phyloP scores from a whole-genome alignment of 2,113 vertebrate species.

The Noturus placidus region DNA sequence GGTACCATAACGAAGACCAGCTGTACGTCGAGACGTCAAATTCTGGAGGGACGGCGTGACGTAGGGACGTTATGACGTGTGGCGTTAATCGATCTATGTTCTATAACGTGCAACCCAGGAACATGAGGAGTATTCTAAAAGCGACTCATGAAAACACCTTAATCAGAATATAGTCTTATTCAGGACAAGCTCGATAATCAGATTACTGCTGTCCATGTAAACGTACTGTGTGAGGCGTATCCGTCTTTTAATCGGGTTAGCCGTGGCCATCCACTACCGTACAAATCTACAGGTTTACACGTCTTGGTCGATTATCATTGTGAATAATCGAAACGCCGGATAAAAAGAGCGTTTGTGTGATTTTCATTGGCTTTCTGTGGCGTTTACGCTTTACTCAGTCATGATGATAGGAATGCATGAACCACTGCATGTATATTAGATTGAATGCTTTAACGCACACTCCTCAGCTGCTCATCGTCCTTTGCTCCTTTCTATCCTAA shows the following conservation, averaged over 20 bases:
- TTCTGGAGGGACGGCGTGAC: too few species aligned
- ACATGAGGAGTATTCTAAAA: too few species aligned
- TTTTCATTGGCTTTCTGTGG: background rate
- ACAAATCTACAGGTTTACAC: background rate
- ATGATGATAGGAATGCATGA: background rate
- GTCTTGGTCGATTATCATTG: background rate
- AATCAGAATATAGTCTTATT: too few species aligned
- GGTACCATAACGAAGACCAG: too few species aligned
- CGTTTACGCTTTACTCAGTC: background rate
- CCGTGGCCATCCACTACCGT: background rate
- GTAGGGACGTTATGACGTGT: too few species aligned
- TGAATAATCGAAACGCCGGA: background rate
- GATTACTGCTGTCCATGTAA: too few species aligned
- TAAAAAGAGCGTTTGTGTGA: background rate
- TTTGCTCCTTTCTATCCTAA: conserved; percentile 14
- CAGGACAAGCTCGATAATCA: too few species aligned
- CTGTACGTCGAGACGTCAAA: too few species aligned
- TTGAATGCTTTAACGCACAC: conserved; percentile 2
- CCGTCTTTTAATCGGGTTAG: background rate
- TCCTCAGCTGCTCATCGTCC: conserved; percentile 1
- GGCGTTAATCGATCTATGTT: too few species aligned
- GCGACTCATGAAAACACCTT: too few species aligned
- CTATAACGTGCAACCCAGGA: too few species aligned
- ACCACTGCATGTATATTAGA: conserved; percentile 54
- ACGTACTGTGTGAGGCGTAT: background rate